Evolutionary conservation across 2,113 vertebrate genomes (phyloP), one percentile per base, ranked within the genome.

Genomic region (Malurus elegans): DNA sequence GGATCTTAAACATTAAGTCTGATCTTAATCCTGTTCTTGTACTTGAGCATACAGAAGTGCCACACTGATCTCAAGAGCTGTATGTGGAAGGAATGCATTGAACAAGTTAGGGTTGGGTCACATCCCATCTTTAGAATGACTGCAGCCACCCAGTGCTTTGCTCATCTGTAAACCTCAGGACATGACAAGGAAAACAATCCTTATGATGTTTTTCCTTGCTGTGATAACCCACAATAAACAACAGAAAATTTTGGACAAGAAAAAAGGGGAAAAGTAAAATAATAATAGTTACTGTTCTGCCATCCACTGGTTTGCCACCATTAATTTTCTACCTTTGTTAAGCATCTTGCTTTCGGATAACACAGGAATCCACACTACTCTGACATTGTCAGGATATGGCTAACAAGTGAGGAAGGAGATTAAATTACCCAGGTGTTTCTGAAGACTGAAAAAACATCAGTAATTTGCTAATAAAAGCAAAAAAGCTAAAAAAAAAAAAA

Each of bases 101-200:
- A 58, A 62, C 9, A 75, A 40, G 20, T 2, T 23, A 36, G 3
- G 1, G 29, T 4, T 4, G 0, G 23, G 19, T 74, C 45, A 47
- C 34, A 10, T 25, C 45, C 32, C 29, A 54, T 10, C 14, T 75
- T 18, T 15, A 3, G 42, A 56, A 29, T 5, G 11, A 87, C 2
- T 7, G 44, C 23, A 90, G 64, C n/a, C n/a, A 38, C 38, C 28
- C 20, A 60, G 38, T 21, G 16, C 34, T 69, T 5, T 28, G 17
- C 3, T 79, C 54, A 34, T 6, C 45, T 54, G 15, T 29, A 48
- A 79, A 24, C 15, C 20, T 14, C 56, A 70, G 38, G 8, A 54
- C 21, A 15, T 10, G 5, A 12, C 1, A 64, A 50, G 24, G 18
- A 44, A 58, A 83, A 32, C 5, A 34, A 32, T 4, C 16, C 24